Evolutionary conservation across 2,888 invertebrate species (phyloP).

Genomic region (Deilephila porcellus): DNA sequence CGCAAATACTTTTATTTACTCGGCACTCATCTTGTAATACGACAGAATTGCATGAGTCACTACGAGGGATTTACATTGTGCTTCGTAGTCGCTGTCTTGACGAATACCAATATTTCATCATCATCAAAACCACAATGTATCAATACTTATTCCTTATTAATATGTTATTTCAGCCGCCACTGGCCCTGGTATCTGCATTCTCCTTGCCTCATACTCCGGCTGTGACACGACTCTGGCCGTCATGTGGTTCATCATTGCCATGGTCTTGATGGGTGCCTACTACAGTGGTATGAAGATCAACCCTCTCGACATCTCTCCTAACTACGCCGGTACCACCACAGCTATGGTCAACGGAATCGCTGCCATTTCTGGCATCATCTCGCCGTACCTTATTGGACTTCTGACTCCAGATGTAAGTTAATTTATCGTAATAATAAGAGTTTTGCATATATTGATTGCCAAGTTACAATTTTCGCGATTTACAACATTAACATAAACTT

Average conservation of each 20-base stretch:
- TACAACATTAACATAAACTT: no score
- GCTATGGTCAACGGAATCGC: slow-evolving; percentile 88
- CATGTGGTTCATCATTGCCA: slow-evolving; percentile 86
- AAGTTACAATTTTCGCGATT: no score
- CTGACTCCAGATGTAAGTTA: slow-evolving; percentile 85
- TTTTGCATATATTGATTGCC: background rate
- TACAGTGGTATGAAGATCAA: slow-evolving; percentile 89
- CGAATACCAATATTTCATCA: no score
- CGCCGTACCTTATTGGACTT: slow-evolving; percentile 86
- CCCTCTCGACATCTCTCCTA: slow-evolving; percentile 86
- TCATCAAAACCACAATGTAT: no score
- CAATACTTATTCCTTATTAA: background rate
- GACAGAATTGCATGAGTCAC: no score
- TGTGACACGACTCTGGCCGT: slow-evolving; percentile 83
- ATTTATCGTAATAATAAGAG: background rate
- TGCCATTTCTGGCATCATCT: slow-evolving; percentile 86
- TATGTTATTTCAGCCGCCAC: slow-evolving; percentile 82
- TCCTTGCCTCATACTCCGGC: slow-evolving; percentile 86
- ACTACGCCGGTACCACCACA: slow-evolving; percentile 87
- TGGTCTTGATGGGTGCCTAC: slow-evolving; percentile 89
- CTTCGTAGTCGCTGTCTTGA: no score
- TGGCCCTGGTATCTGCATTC: slow-evolving; percentile 86
- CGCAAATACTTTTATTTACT: no score
- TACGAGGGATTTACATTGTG: background rate
- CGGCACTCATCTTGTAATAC: no score